phyloP scores from a whole-genome alignment of 2,888 invertebrate genomes.

The Suillia variegata region DNA sequence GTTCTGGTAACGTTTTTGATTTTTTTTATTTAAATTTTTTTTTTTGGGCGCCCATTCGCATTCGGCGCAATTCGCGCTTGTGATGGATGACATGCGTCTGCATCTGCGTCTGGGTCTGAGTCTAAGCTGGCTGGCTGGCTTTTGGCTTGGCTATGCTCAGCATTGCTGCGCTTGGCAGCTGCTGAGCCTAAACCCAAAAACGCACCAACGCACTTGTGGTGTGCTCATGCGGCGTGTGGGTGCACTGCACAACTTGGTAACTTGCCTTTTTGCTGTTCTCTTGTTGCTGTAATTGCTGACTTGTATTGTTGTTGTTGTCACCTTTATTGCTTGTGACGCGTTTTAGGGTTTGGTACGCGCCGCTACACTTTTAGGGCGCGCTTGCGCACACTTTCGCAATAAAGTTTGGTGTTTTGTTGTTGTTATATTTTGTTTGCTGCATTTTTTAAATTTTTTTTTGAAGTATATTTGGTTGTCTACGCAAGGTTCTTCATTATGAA shows the following conservation, averaged over 20 bases:
- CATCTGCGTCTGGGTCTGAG: no score
- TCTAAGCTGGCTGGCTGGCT: no score
- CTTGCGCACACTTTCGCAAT: slow-evolving; percentile 11
- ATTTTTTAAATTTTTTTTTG: no score
- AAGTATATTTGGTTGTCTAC: no score
- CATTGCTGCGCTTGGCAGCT: background rate
- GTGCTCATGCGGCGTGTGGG: background rate
- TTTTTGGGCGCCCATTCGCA: slow-evolving; percentile 13
- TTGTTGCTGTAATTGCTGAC: slow-evolving; percentile 13
- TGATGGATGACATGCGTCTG: slow-evolving; percentile 38
- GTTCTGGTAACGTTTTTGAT: background rate
- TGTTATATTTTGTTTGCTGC: no score
- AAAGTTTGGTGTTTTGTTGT: no score
- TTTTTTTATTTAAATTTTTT: no score
- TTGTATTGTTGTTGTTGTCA: slow-evolving; percentile 15
- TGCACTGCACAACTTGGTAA: slow-evolving; percentile 14
- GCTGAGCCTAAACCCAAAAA: background rate
- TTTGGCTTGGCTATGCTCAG: background rate
- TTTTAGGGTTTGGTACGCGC: slow-evolving; percentile 4
- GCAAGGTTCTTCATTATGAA: no score
- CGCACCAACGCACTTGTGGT: background rate
- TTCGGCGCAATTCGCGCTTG: background rate
- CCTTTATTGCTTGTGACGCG: slow-evolving; percentile 4
- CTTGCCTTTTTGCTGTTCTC: slow-evolving; percentile 21
- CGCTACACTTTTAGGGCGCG: slow-evolving; percentile 17